A percentile compares a stretch with the other conserved stretches of the same genome.
These are phyloP conservation scores for Zaprionus inermis DNA, from an alignment of 1,140 invertebrate species.

Conservation along the genomic window DNA sequence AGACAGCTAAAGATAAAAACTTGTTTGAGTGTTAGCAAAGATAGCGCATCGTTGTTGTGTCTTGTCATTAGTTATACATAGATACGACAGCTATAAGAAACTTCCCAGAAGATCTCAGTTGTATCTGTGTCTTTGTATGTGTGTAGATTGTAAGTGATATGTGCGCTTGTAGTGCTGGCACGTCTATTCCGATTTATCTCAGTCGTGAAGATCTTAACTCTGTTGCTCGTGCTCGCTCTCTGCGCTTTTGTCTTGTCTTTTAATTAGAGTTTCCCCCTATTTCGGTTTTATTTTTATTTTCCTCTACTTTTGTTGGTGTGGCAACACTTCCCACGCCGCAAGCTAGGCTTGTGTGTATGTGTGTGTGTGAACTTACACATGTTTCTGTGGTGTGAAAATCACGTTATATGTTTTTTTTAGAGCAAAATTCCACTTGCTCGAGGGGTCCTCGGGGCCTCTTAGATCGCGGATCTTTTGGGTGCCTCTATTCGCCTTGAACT, in stretches of 20 bases:
- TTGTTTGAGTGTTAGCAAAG: neutral
- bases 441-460: no score
- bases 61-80: constrained; percentile 14
- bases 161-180: constrained; percentile 19
- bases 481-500: constrained; percentile 37
- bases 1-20: constrained; percentile 3
- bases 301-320: constrained; percentile 23
- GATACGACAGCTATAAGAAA: neutral
- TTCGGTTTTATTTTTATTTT: constrained; percentile 12
- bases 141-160: constrained; percentile 7
- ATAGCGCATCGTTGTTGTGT: neutral
- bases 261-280: constrained; percentile 56
- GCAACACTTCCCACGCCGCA: constrained; percentile 72
- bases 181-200: constrained; percentile 22
- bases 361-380: constrained; percentile 17
- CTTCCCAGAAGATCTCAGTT: neutral
- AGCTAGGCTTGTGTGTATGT: neutral
- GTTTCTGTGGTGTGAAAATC: constrained; percentile 28
- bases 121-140: neutral
- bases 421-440: constrained; percentile 33
- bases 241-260: constrained; percentile 26
- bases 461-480: neutral
- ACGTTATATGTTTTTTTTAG: constrained; percentile 13
- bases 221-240: constrained; percentile 6
- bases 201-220: constrained; percentile 19